Evolutionary conservation across 2,113 vertebrate species (phyloP).

Genomic region (Catagonus wagneri): DNA sequence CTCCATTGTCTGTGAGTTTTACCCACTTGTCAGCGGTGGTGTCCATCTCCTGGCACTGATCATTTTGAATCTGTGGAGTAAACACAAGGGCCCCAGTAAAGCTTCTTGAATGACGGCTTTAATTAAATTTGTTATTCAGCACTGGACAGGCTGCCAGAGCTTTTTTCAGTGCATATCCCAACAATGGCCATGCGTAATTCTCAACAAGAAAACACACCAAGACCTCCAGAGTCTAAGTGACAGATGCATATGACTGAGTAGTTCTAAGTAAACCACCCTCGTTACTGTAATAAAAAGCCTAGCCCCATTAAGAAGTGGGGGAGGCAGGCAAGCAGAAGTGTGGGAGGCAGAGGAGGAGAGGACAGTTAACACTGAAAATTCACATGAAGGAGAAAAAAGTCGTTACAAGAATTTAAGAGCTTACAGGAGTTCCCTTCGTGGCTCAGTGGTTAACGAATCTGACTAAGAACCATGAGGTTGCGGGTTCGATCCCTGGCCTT

Average conservation of each 20-base stretch:
- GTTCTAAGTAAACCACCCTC: background rate
- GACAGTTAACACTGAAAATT: background rate
- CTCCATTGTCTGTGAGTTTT: slow-evolving; percentile 93
- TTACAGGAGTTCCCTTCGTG: no score
- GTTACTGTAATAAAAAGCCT: background rate
- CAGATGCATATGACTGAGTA: background rate
- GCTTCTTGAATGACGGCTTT: background rate
- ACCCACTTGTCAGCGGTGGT: slow-evolving; percentile 94
- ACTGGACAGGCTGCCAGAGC: background rate
- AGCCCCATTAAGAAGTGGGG: background rate
- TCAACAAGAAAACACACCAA: background rate
- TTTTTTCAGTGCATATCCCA: background rate
- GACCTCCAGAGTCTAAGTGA: background rate
- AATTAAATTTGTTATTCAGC: background rate
- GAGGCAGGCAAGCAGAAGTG: background rate
- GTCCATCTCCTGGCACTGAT: slow-evolving; percentile 98
- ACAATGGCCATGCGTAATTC: background rate
- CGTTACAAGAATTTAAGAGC: background rate
- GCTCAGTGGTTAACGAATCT: no score
- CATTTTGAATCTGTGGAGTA: slow-evolving; percentile 95
- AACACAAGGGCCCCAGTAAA: slow-evolving; percentile 68
- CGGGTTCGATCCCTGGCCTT: no score
- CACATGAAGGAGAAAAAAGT: background rate
- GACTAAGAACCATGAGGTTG: no score
- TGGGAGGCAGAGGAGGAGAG: background rate